Percentiles rank a stretch among this genome's conserved stretches.
Evolutionary conservation across 2,113 vertebrate genomes (phyloP).

Genomic region (Scomber colias): DNA sequence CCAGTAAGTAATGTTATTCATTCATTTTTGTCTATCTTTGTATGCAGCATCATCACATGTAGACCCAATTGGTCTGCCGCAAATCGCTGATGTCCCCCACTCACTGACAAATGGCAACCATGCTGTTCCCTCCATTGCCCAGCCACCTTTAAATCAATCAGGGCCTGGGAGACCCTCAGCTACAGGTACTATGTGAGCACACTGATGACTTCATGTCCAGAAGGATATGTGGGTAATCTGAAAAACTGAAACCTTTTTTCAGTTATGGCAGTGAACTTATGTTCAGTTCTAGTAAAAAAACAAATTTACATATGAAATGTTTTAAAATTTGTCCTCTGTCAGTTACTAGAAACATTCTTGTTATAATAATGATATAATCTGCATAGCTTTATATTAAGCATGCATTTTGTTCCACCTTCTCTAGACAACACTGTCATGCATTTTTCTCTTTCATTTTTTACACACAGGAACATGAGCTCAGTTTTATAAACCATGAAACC

Average conservation of each 20-base stretch:
- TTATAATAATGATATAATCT: too few relatives aligned
- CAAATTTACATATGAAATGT: background rate
- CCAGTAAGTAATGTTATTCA: background rate
- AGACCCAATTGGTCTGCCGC: conserved; percentile 75
- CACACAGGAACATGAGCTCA: background rate
- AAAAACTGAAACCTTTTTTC: background rate
- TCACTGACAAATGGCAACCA: conserved; percentile 87
- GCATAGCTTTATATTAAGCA: too few relatives aligned
- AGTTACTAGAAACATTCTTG: background rate
- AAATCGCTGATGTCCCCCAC: conserved; percentile 65
- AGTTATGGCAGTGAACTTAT: background rate
- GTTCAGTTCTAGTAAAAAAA: background rate
- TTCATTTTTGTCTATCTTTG: conserved; percentile 1
- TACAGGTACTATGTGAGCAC: conserved; percentile 81
- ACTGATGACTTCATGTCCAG: background rate
- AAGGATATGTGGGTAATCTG: background rate
- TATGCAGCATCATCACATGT: conserved; percentile 66
- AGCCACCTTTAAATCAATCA: conserved; percentile 80
- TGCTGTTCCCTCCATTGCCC: conserved; percentile 74
- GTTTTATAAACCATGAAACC: background rate
- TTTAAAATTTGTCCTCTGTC: background rate
- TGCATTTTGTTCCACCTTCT: too few relatives aligned
- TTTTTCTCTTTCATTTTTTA: background rate
- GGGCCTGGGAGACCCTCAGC: conserved; percentile 84
- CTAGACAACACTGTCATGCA: too few relatives aligned